Evolutionary conservation across 2,797 vertebrate genomes (phyloP).

Genomic region (Erpetoichthys calabaricus): DNA sequence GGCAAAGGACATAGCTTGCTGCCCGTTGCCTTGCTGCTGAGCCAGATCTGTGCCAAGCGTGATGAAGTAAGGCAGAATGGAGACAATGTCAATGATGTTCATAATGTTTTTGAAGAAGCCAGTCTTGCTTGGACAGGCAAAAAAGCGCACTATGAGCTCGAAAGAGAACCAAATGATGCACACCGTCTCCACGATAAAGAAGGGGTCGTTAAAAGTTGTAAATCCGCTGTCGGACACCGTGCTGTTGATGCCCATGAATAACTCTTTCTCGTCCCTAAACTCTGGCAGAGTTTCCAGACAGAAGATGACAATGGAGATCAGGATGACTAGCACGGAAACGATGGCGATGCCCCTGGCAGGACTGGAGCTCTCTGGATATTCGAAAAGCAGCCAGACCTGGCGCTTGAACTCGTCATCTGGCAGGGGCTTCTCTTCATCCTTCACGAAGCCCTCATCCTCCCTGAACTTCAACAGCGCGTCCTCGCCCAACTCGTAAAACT

Average conservation of each 20-base stretch:
- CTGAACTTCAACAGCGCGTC: slow-evolving; percentile 91
- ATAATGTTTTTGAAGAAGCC: slow-evolving; percentile 95
- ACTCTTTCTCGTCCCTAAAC: slow-evolving; percentile 91
- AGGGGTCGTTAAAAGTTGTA: slow-evolving; percentile 92
- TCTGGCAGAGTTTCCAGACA: slow-evolving; percentile 95
- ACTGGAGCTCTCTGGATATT: slow-evolving; percentile 92
- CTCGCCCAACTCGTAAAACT: slow-evolving; percentile 92
- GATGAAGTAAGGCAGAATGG: slow-evolving; percentile 99
- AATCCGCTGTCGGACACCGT: slow-evolving; percentile 53
- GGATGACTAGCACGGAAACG: slow-evolving; percentile 89
- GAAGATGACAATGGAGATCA: slow-evolving; percentile 96
- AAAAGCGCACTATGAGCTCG: slow-evolving; percentile 91
- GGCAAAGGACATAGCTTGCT: slow-evolving; percentile 95
- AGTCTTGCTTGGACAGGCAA: slow-evolving; percentile 85
- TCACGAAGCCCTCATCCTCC: slow-evolving; percentile 94
- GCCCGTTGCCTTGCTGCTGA: slow-evolving; percentile 63
- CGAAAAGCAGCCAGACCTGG: slow-evolving; percentile 93
- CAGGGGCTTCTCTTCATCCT: slow-evolving; percentile 83
- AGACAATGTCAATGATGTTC: slow-evolving; percentile 97
- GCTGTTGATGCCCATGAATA: slow-evolving; percentile 39
- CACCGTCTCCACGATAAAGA: slow-evolving; percentile 95
- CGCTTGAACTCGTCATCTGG: slow-evolving; percentile 92
- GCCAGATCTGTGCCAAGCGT: slow-evolving; percentile 92
- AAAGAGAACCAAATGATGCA: slow-evolving; percentile 99
- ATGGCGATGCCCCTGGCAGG: slow-evolving; percentile 91